Evolutionary conservation across 1,140 invertebrate species (phyloP).

Genomic region (Sarcophaga peregrina): DNA sequence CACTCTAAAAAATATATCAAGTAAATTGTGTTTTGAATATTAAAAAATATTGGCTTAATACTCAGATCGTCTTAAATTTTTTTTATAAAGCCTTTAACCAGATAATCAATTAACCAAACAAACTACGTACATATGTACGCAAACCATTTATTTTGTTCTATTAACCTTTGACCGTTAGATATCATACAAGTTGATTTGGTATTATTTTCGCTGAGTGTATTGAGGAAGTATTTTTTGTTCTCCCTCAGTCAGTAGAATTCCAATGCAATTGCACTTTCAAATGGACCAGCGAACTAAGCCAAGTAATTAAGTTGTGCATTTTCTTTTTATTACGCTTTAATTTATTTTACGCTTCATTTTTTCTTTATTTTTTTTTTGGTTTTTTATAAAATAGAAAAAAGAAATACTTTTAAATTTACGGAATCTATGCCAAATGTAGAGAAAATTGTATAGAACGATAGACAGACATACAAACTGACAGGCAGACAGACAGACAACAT

Average conservation of each 20-base stretch:
- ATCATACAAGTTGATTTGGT: no score
- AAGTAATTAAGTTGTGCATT: constrained; percentile 35
- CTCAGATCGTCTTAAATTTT: background rate
- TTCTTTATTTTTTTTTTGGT: background rate
- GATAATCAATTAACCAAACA: no score
- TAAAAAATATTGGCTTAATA: background rate
- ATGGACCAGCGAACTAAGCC: constrained; percentile 25
- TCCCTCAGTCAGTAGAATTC: background rate
- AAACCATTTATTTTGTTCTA: no score
- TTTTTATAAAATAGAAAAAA: background rate
- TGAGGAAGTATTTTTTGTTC: background rate
- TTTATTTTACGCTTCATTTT: background rate
- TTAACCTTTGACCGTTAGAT: no score
- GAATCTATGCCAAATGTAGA: background rate
- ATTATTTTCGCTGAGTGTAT: background rate
- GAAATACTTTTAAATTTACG: constrained; percentile 9
- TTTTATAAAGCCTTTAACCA: background rate
- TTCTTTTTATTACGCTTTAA: constrained; percentile 8
- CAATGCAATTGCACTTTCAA: constrained; percentile 16
- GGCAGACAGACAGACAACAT: background rate
- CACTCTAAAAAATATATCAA: background rate
- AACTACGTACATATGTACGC: no score
- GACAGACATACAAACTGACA: background rate
- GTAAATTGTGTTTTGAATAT: no score
- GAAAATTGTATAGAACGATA: background rate